Conservation (phyloP, 2,888 invertebrate species). For the Andrena bicolor region DNA sequence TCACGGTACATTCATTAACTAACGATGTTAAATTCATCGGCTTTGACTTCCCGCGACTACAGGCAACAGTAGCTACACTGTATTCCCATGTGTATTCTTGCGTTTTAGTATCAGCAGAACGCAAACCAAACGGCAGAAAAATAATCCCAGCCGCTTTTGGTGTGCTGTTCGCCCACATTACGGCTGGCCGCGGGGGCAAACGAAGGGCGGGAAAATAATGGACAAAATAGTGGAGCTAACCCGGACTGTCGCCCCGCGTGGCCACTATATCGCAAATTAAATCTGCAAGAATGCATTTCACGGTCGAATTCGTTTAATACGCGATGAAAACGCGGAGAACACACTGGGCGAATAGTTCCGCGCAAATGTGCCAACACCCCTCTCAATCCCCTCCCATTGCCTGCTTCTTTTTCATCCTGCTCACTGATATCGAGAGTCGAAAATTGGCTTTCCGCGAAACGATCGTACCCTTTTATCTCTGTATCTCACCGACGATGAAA, state of each 20-base stretch:
- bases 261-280: conserved; percentile 51
- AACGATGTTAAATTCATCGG: background rate
- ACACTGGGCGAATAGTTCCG: background rate
- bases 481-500: conserved; percentile 36
- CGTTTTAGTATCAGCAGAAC: too few species aligned
- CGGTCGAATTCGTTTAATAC: conserved; percentile 50
- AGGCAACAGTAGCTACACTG: too few species aligned
- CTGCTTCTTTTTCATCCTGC: conserved; percentile 5
- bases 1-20: background rate
- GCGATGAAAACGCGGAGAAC: background rate
- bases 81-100: too few species aligned
- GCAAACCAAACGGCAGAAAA: background rate
- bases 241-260: background rate
- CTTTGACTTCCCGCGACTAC: too few species aligned
- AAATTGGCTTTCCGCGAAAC: conserved; percentile 53
- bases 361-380: conserved; percentile 16
- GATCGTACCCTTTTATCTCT: conserved; percentile 36
- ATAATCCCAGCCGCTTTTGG: background rate
- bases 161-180: background rate
- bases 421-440: conserved; percentile 24
- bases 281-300: conserved; percentile 53
- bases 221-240: conserved; percentile 7
- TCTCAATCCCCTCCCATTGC: background rate
- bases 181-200: background rate
- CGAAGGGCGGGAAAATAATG: background rate